Base-by-base conservation (phyloP, 2,797 vertebrate species). In the Parambassis ranga region DNA sequence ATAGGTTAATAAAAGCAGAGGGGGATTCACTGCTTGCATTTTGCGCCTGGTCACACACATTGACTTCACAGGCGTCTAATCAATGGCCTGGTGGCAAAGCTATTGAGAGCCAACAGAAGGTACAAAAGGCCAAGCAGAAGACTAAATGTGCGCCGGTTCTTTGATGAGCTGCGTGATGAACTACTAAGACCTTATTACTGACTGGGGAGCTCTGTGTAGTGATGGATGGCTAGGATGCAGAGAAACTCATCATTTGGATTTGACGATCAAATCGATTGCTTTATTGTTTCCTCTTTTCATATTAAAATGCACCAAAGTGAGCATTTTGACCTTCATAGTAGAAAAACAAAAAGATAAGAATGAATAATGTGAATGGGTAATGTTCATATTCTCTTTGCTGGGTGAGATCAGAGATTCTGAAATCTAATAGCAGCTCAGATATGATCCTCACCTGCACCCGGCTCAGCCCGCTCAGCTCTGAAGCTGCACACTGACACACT, bases 1-100 rank as follows among this genome's bases (percentile, higher is more conserved):
- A 41, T 33, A 38, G 61, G 77, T 62, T 79, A 70, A 75, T 86
- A 77, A 82, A 90, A 81, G 32, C 24, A 37, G 16, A 58, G 16
- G 31, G 61, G 31, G 61, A 75, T 79, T 74, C 57, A 71, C 55
- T 31, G 53, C 30, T 52, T 43, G 26, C 46, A 64, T 74, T 82
- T 80, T 56, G 33, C 13, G 39, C 76, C 36, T 69, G 51, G 71
- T 75, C 64, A 48, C 55, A 47, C 63, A 50, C 46, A 62, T 75
- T 78, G 61, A 81, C 62, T 76, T 73, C 55, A 42, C 47, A 56
- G 4, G 0, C 41, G 26, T 41, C 60, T 75, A 80, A 68, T 86
- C 85, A 79, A 65, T 79, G 49, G 22, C 44, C 41, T 62, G 53
- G 72, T 53, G 28, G 36, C 7, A 23, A 47, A 22, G 48, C 49